Base-by-base conservation (phyloP, 2,113 vertebrate species). In the Plecturocebus donacophilus region DNA sequence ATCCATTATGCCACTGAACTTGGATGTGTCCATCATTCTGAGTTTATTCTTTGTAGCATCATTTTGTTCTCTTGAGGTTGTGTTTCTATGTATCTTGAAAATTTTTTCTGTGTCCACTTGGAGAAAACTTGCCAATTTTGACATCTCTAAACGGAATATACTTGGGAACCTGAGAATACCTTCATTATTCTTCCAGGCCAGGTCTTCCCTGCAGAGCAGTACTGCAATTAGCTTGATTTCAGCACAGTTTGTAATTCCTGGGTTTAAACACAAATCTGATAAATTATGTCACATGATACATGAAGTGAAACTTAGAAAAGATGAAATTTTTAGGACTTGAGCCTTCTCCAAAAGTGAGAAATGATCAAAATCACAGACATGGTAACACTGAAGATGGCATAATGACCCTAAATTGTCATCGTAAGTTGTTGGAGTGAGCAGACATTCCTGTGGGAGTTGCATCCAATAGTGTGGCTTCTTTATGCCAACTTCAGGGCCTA, bases 1-100 rank as follows among this genome's bases (percentile, higher is more conserved):
- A 1, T 61, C 81, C 42, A 9, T 80, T 13, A 14, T 19, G 61
- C 61, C 61, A 32, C 30, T 30, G 61, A 64, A 64, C 61, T 3
- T 10, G 7, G 25, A 19, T 25, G 5, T 1, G 0, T 85, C 81
- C n/a, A 4, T 71, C 19, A 14, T 13, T 58, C 90, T 96, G 93
- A 96, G 73, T 96, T 84, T 52, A 23, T 84, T 80, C 73, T 64
- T 97, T 93, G 87, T 21, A 86, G 38, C 35, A 23, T 47, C 80
- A 75, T 83, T 89, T 54, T 89, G n/a, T 84, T 49, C 13, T 89
- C 70, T 96, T 87, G 40, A 96, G 79, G 90, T 96, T 97, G 93
- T 98, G 95, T 96, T 98, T 95, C 91, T 94, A 13, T 54, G 35
- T 45, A 92, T 95, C 98, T 98, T 98, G 98, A 98, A 97, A 97